Evolutionary conservation across 92 coral and sea anemone species (phyloP).

Genomic region (Pocillopora meandrina): DNA sequence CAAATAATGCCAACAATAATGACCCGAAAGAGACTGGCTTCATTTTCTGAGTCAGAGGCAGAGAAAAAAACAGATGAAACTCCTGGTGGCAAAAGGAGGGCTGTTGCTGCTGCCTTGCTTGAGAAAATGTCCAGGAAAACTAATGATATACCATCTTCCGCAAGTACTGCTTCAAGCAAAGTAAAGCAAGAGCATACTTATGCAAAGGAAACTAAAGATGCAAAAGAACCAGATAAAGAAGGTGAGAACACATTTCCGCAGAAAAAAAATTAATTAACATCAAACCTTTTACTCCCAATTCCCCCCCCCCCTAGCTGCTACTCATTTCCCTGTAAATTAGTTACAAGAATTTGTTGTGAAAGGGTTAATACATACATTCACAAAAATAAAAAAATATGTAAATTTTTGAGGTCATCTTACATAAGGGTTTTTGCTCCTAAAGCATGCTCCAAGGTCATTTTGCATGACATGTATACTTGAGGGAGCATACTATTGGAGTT

Average conservation of each 20-base stretch:
- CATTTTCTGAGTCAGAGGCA: slow-evolving; percentile 44
- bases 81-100: slow-evolving; percentile 20
- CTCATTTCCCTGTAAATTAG: no score
- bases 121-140: slow-evolving; percentile 47
- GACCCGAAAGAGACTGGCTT: slow-evolving; percentile 57
- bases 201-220: slow-evolving; percentile 3
- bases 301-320: no score
- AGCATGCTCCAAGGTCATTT: no score
- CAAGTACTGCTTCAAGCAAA: neutral
- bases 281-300: neutral
- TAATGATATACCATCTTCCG: neutral
- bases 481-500: no score
- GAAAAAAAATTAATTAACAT: neutral
- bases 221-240: neutral
- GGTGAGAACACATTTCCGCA: neutral
- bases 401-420: no score
- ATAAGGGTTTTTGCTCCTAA: no score
- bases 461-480: no score
- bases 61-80: slow-evolving; percentile 19
- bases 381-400: no score
- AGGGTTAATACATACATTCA: no score
- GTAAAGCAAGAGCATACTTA: slow-evolving; percentile 7
- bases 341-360: no score
- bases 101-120: slow-evolving; percentile 28
- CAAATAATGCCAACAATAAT: slow-evolving; percentile 36